Percentiles rank a stretch among this genome's conserved stretches.
Conservation (phyloP, 2,113 vertebrate genomes). For the Rhinoptilus africanus region DNA sequence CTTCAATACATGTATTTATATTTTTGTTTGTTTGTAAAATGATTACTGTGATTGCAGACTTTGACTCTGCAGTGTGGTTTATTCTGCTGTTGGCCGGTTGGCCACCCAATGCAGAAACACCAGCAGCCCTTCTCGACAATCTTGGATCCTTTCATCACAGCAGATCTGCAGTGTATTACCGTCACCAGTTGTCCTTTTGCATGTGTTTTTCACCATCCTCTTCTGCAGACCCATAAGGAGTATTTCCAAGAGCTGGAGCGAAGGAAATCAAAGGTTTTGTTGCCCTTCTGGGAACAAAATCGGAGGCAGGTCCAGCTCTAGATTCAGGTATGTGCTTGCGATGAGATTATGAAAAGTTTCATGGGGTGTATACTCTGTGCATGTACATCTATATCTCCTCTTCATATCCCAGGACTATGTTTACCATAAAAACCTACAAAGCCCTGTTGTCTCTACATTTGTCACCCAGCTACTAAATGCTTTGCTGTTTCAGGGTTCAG, state of each 20-base stretch:
- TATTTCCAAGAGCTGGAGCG: not conserved
- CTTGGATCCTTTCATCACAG: not conserved
- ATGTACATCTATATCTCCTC: not conserved
- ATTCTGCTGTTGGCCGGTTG: not conserved
- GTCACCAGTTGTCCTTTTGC: not conserved
- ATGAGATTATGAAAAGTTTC: not conserved
- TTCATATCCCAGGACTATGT: not conserved
- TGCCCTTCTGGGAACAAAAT: not conserved
- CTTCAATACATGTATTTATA: not conserved
- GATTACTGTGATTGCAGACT: not conserved
- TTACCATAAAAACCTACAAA: not conserved
- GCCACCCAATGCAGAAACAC: not conserved
- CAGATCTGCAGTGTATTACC: not conserved
- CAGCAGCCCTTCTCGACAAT: not conserved
- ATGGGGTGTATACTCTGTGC: not conserved
- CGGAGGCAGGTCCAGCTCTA: not conserved
- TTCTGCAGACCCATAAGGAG: not conserved
- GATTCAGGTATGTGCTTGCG: not conserved
- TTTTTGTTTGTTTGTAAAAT: not conserved
- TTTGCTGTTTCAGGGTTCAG: not conserved
- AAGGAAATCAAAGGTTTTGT: not conserved
- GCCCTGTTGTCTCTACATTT: not conserved
- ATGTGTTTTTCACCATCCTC: not conserved
- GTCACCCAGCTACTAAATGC: not conserved
- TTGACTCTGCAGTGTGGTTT: not conserved